Percentiles rank a stretch among this genome's conserved stretches.
These are phyloP conservation scores for Pelodiscus sinensis DNA, from an alignment of 2,113 vertebrate genomes.

Conservation along the genomic window DNA sequence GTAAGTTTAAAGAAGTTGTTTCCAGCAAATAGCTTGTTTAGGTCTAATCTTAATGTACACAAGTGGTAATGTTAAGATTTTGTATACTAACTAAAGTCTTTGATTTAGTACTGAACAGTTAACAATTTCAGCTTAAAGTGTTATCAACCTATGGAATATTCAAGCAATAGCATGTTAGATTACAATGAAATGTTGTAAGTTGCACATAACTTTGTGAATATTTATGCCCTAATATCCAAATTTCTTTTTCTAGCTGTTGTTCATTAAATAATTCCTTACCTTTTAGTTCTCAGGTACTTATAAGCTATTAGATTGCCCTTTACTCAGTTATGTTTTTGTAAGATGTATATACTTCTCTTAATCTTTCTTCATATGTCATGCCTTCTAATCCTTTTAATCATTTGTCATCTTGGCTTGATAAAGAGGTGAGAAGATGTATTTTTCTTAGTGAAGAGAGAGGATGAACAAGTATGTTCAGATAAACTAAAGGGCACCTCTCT, in stretches of 20 bases:
- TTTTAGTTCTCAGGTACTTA: constrained; percentile 73
- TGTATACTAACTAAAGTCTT: constrained; percentile 3
- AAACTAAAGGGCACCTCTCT: constrained; percentile 39
- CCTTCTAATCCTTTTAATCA: constrained; percentile 67
- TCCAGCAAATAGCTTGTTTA: constrained; percentile 5
- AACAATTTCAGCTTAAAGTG: constrained; percentile 33
- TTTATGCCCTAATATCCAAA: constrained; percentile 65
- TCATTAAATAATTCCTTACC: constrained; percentile 73
- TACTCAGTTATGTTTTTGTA: constrained; percentile 64
- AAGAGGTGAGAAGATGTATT: constrained; percentile 54
- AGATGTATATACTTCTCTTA: constrained; percentile 72
- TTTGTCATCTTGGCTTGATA: constrained; percentile 68
- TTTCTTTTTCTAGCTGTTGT: constrained; percentile 65
- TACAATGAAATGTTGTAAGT: constrained; percentile 44
- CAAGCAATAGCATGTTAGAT: constrained; percentile 53
- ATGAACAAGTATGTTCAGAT: constrained; percentile 41
- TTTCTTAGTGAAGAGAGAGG: constrained; percentile 57
- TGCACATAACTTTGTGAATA: constrained; percentile 51
- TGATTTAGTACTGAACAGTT: constrained; percentile 44
- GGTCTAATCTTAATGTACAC: not conserved
- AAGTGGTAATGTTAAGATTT: not conserved
- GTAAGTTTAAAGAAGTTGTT: constrained; percentile 47
- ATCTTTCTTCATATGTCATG: constrained; percentile 64
- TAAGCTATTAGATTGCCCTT: constrained; percentile 72
- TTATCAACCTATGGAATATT: constrained; percentile 54